Percentiles rank a stretch among this genome's conserved stretches.
Conservation (phyloP, 1,140 invertebrate species). For the Meloidogyne exigua region DNA sequence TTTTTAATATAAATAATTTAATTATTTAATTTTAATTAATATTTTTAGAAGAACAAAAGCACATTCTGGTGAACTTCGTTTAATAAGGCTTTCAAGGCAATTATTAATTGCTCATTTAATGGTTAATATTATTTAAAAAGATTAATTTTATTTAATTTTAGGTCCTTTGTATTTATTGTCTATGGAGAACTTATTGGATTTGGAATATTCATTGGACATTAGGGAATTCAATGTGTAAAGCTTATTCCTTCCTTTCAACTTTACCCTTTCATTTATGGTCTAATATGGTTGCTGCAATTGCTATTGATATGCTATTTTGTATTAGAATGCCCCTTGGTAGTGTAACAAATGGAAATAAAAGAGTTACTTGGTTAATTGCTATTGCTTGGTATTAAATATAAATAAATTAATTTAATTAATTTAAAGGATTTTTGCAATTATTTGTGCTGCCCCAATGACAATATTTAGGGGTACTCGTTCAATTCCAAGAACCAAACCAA, state of each 20-base stretch:
- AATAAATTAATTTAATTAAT: not conserved
- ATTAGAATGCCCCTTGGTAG: constrained; percentile 42
- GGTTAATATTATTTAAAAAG: constrained; percentile 13
- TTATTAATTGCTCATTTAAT: constrained; percentile 56
- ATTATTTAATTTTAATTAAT: constrained; percentile 3
- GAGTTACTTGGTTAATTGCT: constrained; percentile 38
- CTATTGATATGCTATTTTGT: constrained; percentile 57
- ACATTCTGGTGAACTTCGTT: constrained; percentile 45
- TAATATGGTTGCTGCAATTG: constrained; percentile 58
- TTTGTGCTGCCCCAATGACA: constrained; percentile 34
- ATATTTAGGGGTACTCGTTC: constrained; percentile 31
- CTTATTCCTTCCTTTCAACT: constrained; percentile 53
- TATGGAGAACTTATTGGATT: constrained; percentile 59
- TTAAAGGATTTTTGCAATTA: constrained; percentile 22
- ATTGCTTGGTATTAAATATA: constrained; percentile 29
- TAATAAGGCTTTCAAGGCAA: constrained; percentile 50
- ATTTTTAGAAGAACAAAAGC: constrained; percentile 33
- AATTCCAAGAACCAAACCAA: constrained; percentile 34
- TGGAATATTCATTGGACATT: constrained; percentile 55
- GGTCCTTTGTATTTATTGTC: constrained; percentile 52
- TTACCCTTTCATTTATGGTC: constrained; percentile 60
- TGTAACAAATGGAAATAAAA: constrained; percentile 40
- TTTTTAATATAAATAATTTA: too few species aligned
- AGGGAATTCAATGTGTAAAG: constrained; percentile 50
- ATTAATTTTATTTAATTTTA: not conserved